Base-by-base conservation (phyloP, 2,113 vertebrate genomes). In the Silurus meridionalis region DNA sequence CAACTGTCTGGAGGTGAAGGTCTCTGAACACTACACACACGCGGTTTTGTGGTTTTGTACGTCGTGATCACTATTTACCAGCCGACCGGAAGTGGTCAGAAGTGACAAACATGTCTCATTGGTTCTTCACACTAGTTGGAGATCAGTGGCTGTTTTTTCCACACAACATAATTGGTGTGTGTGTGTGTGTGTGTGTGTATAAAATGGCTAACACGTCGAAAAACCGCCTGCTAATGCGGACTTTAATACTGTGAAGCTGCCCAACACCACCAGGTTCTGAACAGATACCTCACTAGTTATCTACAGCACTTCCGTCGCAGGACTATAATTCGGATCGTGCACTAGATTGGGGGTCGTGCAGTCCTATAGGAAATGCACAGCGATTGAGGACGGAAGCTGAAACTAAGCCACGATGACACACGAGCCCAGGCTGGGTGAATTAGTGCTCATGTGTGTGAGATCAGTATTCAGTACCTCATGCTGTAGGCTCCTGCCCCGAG, bases 401-500 rank as follows among this genome's bases (percentile, higher is more conserved):
- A 14, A 58, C 75, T 25, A 25, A 37, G 75, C 28, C 75, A 78
- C 52, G 75, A 57, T 8, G 15, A 57, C 11, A 25, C 13, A n/a
- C 25, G 66, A 67, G 66, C 37, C 37, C 37, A 37, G 37, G 37
- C 2, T 37, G 37, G 37, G 37, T 37, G 37, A 37, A 37, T 48
- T 7, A 8, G 71, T 53, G 48, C 58, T n/a, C n/a, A 17, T 86
- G 48, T 21, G 14, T 2, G 52, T 57, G 63, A 25, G 63, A 8
- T 48, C 37, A 48, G 21, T 50, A 48, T 77, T 72, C 88, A 64
- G 8, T 83, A 91, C 92, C 98, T 99, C 98, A 99, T 99, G 93
- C 98, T 99, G 93, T 99, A 99, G 19, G 98, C 98, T 79, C 98
- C 97, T 0, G 98, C 98, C 10, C 98, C 98, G 66, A 99, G 95